These are phyloP conservation scores for Ditula angustiorana DNA, from an alignment of 2,888 invertebrate genomes.

Conservation along the genomic window DNA sequence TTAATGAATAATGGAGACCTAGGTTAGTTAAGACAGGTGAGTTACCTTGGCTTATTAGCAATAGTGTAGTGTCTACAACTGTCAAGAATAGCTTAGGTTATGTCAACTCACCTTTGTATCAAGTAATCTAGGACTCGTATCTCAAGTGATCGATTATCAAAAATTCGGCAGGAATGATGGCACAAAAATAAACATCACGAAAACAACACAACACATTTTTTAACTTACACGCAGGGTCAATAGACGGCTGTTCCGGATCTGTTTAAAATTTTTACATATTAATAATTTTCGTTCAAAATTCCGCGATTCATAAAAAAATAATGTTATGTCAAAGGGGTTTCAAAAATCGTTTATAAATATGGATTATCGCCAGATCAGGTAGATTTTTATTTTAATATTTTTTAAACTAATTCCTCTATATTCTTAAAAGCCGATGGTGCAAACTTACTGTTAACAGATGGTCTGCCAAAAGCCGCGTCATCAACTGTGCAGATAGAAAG, in stretches of 20 bases:
- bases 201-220: neutral
- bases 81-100: too few relatives aligned
- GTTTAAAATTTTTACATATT: constrained; percentile 4
- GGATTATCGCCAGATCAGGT: constrained; percentile 7
- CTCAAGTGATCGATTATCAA: too few relatives aligned
- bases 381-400: neutral
- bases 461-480: constrained; percentile 10
- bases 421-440: neutral
- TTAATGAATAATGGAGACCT: too few relatives aligned
- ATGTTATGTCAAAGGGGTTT: too few relatives aligned
- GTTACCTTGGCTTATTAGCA: too few relatives aligned
- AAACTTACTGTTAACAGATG: constrained; percentile 8
- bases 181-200: neutral
- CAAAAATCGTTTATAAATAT: neutral
- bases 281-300: too few relatives aligned
- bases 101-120: too few relatives aligned
- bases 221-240: constrained; percentile 10
- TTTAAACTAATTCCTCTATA: neutral
- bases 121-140: too few relatives aligned
- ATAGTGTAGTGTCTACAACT: too few relatives aligned
- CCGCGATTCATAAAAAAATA: too few relatives aligned
- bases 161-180: too few relatives aligned
- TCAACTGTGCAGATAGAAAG: constrained; percentile 7
- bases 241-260: constrained; percentile 6
- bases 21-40: too few relatives aligned